Conservation (phyloP, 1,140 invertebrate genomes). For the Achroia grisella region DNA sequence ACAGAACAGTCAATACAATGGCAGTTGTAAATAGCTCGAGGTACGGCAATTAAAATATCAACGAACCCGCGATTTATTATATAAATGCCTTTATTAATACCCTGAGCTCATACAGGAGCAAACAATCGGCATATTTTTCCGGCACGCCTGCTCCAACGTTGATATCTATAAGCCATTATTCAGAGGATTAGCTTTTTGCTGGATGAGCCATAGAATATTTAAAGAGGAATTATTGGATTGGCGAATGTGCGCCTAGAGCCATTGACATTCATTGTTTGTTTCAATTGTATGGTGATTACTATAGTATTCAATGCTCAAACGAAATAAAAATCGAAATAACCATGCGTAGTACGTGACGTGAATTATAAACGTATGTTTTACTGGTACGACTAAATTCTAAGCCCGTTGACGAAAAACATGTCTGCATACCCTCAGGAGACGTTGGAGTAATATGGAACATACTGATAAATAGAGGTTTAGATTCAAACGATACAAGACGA, state of each 20-base stretch:
- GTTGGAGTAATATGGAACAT: too few relatives aligned
- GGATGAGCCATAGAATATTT: constrained; percentile 65
- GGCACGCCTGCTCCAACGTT: constrained; percentile 51
- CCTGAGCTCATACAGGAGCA: constrained; percentile 24
- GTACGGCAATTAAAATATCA: constrained; percentile 24
- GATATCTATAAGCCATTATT: constrained; percentile 71
- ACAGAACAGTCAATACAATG: constrained; percentile 1
- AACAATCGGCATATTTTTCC: constrained; percentile 63
- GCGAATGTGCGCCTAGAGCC: constrained; percentile 29
- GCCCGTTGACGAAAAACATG: not conserved
- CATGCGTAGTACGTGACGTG: not conserved
- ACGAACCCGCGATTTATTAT: constrained; percentile 30
- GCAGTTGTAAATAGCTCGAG: constrained; percentile 4
- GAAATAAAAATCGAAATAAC: constrained; percentile 8
- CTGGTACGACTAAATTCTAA: constrained; percentile 4
- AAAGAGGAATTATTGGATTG: constrained; percentile 68
- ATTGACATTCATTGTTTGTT: constrained; percentile 1
- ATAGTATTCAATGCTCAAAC: constrained; percentile 5
- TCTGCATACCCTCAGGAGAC: not conserved
- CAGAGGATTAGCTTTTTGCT: constrained; percentile 68
- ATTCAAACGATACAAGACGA: too few relatives aligned
- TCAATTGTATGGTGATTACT: constrained; percentile 4
- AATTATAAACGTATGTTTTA: not conserved
- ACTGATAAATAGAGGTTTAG: too few relatives aligned
- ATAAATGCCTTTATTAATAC: constrained; percentile 33